Base-by-base conservation (phyloP, 2,888 invertebrate genomes). In the Diadegma fenestrale region DNA sequence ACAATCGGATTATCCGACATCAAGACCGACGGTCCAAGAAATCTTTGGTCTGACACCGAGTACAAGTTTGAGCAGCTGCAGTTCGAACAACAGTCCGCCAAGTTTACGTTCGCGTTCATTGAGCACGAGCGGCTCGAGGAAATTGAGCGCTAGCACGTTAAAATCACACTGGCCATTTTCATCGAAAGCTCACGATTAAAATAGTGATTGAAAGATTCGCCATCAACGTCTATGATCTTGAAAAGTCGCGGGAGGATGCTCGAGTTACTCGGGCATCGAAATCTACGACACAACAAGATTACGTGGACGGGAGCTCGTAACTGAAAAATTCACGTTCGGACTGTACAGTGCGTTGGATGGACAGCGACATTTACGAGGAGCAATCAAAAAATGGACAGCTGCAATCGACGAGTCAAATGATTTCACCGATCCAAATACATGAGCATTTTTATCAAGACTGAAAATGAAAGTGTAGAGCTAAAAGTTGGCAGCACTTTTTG, bases 31-130 rank as follows among this genome's bases (percentile, higher is more conserved):
- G 30, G 94, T 94, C 22, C 94, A 94, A 82, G 94, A 94, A 88
- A 94, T 94, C 58, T 94, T 94, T 87, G 94, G 94, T 69, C 92
- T 94, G 68, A 94, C 94, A 58, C 93, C 94, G 14, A 94, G 94
- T 51, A 94, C 94, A 6, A 94, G 94, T 88, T 89, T 94, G 33
- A 94, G 94, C 88, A 94, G 94, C 71, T 94, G 94, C 87, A 93
- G 94, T 68, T 94, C 94, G n/a, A 68, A 48, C 1, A 93, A 93
- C 75, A 94, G 94, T 86, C 91, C 92, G 19, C 91, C 92, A 41
- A 94, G 93, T 83, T 91, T 94, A 84, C 91, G 94, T 78, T 94
- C 94, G 41, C 91, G 94, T 22, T 94, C 94, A 0, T 88, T 92
- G 66, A 94, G 94, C 85, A 93, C 93, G 30, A 93, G 93, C 30